Base-by-base conservation (phyloP, 2,888 invertebrate genomes). In the Drosophila putrida region DNA sequence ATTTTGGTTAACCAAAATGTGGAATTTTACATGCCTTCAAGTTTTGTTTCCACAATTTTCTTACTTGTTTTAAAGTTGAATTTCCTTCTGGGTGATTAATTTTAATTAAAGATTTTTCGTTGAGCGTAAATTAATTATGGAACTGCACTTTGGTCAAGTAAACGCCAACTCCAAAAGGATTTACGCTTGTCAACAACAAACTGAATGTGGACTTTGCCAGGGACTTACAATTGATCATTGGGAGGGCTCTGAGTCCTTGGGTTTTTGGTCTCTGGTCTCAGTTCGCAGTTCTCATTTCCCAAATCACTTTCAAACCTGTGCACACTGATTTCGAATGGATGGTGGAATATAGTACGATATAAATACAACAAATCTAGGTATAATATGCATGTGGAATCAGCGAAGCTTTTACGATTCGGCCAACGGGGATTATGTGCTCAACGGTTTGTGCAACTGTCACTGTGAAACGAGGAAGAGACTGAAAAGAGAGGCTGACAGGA, bases 351-450 rank as follows among this genome's bases (percentile, higher is more conserved):
- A 20, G 1, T 58, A n/a, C 27, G 13, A 65, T 70, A 73, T 66
- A 80, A 82, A 82, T 82, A 71, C 86, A 82, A 82, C 84, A 88
- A 88, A 83, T 82, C 83, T 83, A 75, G 75, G 83, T 82, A 82
- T 88, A 88, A 86, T 86, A 80, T 88, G 80, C 70, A 77, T 80
- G 80, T 75, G 88, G 71, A 82, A 70, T 75, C 85, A 77, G 75
- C 57, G 72, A 66, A 77, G 88, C 83, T 88, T 88, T 86, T 69
- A 73, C 80, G 74, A 64, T 70, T 74, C 77, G 82, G 82, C 88
- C 88, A 88, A 54, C 49, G 54, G 83, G 83, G 87, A 86, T 83
- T 83, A 82, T 75, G 75, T 74, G 78, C 71, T 78, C 77, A 72
- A 69, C 79, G 74, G 61, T 63, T 57, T 65, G 67, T 76, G 72